phyloP scores from a whole-genome alignment of 2,797 vertebrate genomes.

The Chloroceryle inda region DNA sequence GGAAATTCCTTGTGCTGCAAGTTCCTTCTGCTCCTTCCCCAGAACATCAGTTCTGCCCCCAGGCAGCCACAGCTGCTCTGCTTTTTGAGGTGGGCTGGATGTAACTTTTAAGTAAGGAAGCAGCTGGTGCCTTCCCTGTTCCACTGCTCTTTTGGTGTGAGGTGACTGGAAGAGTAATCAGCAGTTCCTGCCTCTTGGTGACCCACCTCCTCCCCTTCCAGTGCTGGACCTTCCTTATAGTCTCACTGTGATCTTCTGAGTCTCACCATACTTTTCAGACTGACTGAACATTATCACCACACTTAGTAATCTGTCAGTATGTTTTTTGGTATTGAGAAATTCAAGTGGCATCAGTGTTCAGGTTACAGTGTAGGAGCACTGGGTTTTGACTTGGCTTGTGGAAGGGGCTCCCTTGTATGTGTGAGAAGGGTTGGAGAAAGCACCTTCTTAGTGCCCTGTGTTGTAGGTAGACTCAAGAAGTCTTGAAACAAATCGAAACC shows the following conservation, averaged over 20 bases:
- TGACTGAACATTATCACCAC: neutral
- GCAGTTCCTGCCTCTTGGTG: neutral
- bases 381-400: neutral
- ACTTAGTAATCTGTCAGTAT: neutral
- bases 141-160: neutral
- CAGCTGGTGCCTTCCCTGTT: neutral
- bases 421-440: neutral
- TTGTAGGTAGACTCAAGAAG: neutral
- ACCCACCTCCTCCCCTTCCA: neutral
- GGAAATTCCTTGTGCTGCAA: neutral
- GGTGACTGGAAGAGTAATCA: neutral
- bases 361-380: neutral
- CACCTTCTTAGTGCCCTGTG: neutral
- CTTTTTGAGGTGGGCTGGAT: neutral
- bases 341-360: neutral
- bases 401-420: neutral
- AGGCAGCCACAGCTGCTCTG: constrained; percentile 37
- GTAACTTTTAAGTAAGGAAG: constrained; percentile 9
- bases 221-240: neutral
- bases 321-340: neutral
- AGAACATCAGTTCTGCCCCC: neutral
- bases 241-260: neutral
- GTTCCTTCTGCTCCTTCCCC: neutral
- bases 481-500: neutral
- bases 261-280: neutral